Percentiles rank a stretch among this genome's conserved stretches.
Evolutionary conservation across 1,140 invertebrate genomes (phyloP).

Genomic region (Nasonia vitripennis): DNA sequence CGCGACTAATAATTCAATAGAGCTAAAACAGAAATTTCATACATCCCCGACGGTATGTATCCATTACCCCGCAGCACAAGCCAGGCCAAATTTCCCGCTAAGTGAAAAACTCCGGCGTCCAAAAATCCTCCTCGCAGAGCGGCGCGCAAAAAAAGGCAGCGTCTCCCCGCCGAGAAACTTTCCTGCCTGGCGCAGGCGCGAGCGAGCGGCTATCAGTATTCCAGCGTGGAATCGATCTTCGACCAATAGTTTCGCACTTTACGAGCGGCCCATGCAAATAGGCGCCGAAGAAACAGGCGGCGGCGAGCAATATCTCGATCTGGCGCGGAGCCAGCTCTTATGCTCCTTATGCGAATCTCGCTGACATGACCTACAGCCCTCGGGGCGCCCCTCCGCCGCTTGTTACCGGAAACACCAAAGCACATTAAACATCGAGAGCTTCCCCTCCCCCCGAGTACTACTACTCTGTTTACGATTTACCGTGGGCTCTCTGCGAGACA

Average conservation of each 20-base stretch:
- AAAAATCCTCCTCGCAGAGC: background rate
- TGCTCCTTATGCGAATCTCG: constrained; percentile 51
- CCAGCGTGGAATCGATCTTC: constrained; percentile 56
- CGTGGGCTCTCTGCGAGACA: background rate
- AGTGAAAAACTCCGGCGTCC: background rate
- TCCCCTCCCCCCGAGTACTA: background rate
- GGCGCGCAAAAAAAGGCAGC: background rate
- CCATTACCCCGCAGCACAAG: background rate
- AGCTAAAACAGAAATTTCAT: too few relatives aligned
- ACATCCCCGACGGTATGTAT: too few relatives aligned
- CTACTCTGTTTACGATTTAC: constrained; percentile 29
- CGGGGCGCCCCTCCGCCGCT: constrained; percentile 2
- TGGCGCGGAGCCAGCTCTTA: constrained; percentile 64
- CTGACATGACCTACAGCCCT: constrained; percentile 50
- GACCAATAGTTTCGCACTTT: constrained; percentile 68
- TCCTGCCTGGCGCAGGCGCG: background rate
- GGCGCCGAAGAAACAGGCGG: constrained; percentile 61
- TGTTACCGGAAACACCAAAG: constrained; percentile 46
- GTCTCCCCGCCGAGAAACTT: background rate
- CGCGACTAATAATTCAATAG: too few relatives aligned
- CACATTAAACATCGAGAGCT: constrained; percentile 44
- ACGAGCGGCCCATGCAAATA: constrained; percentile 67
- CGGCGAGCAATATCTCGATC: constrained; percentile 62
- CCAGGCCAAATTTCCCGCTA: background rate
- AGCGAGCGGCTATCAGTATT: constrained; percentile 24